These are phyloP conservation scores for Cichlasoma orientale DNA, from an alignment of 2,797 vertebrate species.

Conservation along the genomic window DNA sequence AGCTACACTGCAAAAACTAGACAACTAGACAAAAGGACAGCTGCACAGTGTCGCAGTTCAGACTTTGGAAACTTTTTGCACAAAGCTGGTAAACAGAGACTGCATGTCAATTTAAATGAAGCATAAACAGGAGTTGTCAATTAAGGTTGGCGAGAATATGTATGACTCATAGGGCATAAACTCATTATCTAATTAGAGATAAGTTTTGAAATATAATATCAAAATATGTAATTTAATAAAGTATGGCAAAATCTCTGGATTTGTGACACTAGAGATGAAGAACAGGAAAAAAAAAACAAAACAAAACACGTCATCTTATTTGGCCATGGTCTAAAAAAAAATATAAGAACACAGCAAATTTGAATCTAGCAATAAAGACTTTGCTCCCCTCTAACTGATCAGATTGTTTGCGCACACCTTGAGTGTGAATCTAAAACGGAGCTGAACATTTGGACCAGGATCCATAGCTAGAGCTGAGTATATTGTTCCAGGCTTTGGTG, in stretches of 20 bases:
- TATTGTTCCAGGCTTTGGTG: constrained; percentile 73
- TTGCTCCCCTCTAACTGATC: background rate
- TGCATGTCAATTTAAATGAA: background rate
- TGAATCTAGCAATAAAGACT: background rate
- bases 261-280: background rate
- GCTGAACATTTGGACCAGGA: constrained; percentile 47
- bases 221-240: constrained; percentile 6
- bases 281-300: background rate
- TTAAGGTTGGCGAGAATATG: background rate
- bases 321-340: background rate
- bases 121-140: background rate
- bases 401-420: constrained; percentile 30
- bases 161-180: background rate
- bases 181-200: background rate
- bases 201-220: constrained; percentile 1
- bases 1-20: background rate
- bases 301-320: background rate
- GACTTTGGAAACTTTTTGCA: background rate
- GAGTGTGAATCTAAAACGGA: constrained; percentile 37
- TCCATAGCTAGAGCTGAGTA: constrained; percentile 50
- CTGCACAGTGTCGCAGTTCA: background rate
- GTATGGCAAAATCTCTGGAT: background rate
- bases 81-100: background rate
- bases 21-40: background rate
- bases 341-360: background rate